Evolutionary conservation across 2,888 invertebrate genomes (phyloP), one percentile per base, ranked within the genome.

Genomic region (Eristalis arbustorum): DNA sequence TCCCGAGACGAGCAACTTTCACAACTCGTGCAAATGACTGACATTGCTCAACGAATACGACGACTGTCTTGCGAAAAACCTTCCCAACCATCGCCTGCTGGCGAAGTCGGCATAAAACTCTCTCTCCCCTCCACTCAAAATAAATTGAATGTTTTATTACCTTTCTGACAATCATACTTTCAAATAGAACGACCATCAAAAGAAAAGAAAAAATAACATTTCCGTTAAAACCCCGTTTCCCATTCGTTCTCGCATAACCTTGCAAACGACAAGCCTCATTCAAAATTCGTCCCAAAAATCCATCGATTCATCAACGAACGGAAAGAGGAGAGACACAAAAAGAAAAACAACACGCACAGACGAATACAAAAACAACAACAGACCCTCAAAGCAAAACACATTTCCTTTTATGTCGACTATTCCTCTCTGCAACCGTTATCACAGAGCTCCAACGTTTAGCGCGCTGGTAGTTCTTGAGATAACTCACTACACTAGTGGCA

Each of bases 301-400:
- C 11, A 64, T 13, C 74, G 74, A 74, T 66, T 56, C 56, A 56
- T 74, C 74, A 74, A 31, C 63, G 49, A n/a, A 28, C 22, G 8
- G 13, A 11, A 62, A 62, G 49, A 49, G 25, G 66, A 62, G 49
- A 49, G 25, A 42, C 59, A 69, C 14, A 67, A 22, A 64, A 37
- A 59, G 56, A 61, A 57, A 28, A n/a, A n/a, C n/a, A n/a, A n/a
- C n/a, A n/a, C n/a, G n/a, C n/a, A 18, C 42, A 22, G 61, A 31
- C 56, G 22, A 59, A 14, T n/a, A n/a, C n/a, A 66, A 37, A 22
- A 66, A 34, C n/a, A 42, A 14, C 42, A 42, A 42, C 42, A 42
- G 14, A 13, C 37, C 37, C 42, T 14, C 14, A 66, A 66, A 59
- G 59, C 57, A 56, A n/a, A 49, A 62, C 13, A 42, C 25, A 28